A percentile compares a stretch with the other conserved stretches of the same genome.
Evolutionary conservation across 1,140 invertebrate species (phyloP).

Genomic region (Hypsibius dujardini): DNA sequence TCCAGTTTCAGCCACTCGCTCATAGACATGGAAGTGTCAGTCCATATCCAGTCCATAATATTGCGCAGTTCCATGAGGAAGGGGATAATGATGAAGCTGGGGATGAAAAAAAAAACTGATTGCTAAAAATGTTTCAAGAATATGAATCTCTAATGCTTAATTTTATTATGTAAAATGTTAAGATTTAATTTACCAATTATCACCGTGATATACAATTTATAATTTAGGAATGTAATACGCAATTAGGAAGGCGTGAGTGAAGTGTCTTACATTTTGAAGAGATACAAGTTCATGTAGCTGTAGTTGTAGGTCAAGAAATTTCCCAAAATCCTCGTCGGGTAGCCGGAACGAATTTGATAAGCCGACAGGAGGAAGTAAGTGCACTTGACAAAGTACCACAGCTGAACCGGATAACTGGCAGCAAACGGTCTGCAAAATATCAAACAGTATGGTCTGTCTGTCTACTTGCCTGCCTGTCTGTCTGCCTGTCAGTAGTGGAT

Average conservation of each 20-base stretch:
- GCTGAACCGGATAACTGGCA: conserved; percentile 59
- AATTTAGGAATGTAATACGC: too few species aligned
- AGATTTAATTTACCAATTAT: too few species aligned
- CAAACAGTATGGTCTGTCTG: too few species aligned
- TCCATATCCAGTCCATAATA: conserved; percentile 99
- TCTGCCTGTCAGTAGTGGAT: too few species aligned
- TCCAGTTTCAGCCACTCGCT: conserved; percentile 99
- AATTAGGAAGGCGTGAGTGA: conserved; percentile 18
- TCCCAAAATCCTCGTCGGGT: conserved; percentile 79
- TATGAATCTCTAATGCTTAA: too few species aligned
- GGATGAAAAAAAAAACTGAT: too few species aligned
- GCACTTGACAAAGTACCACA: conserved; percentile 94
- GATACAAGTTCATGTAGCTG: conserved; percentile 68
- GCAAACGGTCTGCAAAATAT: conserved; percentile 65
- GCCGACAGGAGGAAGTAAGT: conserved; percentile 80
- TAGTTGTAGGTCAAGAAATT: conserved; percentile 92
- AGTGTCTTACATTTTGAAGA: conserved; percentile 50
- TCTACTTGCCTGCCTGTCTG: too few species aligned
- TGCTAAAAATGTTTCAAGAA: too few species aligned
- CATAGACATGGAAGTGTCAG: conserved; percentile 89
- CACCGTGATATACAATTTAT: too few species aligned
- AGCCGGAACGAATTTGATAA: conserved; percentile 84
- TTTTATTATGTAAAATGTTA: too few species aligned
- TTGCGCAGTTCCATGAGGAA: conserved; percentile 89
- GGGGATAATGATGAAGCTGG: conserved; percentile 85